These are phyloP conservation scores for Nymphicus hollandicus DNA, from an alignment of 2,113 vertebrate species.

Conservation along the genomic window DNA sequence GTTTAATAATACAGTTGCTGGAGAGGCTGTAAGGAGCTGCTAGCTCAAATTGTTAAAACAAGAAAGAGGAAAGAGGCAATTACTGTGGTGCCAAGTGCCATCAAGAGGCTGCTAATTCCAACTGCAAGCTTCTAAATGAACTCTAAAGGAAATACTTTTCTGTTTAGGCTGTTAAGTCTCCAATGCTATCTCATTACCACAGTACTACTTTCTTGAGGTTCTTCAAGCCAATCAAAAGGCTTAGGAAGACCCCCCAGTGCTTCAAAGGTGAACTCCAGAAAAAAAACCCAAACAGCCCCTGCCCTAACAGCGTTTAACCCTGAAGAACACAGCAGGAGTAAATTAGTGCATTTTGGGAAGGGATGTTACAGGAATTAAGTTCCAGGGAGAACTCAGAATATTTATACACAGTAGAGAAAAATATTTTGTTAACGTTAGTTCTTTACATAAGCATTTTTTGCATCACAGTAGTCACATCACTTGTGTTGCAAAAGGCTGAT, in stretches of 20 bases:
- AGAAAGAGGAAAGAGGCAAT: neutral
- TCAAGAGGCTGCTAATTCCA: slow-evolving; percentile 61
- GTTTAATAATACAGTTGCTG: neutral
- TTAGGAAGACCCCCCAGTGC: neutral
- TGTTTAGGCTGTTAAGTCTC: neutral
- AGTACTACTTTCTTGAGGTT: neutral
- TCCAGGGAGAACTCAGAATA: neutral
- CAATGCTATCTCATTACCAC: neutral
- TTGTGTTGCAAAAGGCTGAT: neutral
- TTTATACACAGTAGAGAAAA: neutral
- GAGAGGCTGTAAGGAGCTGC: neutral
- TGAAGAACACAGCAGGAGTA: neutral
- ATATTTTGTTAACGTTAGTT: neutral
- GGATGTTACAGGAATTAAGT: neutral
- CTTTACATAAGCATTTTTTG: neutral
- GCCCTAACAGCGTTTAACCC: neutral
- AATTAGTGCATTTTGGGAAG: neutral
- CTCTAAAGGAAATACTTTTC: neutral
- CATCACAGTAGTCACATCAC: neutral
- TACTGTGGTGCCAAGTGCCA: slow-evolving; percentile 59
- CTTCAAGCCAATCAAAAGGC: neutral
- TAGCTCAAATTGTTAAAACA: neutral
- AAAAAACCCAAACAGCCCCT: neutral
- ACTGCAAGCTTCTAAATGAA: slow-evolving; percentile 43
- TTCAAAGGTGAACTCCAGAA: neutral